A percentile compares a stretch with the other conserved stretches of the same genome.
phyloP scores from a whole-genome alignment of 2,113 vertebrate species.

The Maccullochella peelii region DNA sequence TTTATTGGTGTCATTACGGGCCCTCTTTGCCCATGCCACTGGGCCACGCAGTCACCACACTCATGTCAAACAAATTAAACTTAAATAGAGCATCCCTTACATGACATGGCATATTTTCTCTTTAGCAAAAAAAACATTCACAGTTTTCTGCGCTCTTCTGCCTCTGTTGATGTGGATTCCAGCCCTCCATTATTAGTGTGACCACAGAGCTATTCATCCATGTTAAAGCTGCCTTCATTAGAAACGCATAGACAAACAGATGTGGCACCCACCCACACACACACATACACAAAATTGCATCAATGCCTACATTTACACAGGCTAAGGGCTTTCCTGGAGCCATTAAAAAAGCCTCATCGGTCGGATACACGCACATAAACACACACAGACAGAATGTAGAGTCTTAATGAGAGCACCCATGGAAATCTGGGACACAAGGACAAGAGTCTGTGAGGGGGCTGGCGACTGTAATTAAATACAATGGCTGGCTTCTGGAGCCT shows the following conservation, averaged over 20 bases:
- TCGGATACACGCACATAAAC: conserved; percentile 22
- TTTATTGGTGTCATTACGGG: conserved; percentile 45
- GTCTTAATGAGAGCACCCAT: conserved; percentile 82
- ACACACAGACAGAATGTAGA: conserved; percentile 48
- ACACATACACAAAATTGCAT: conserved; percentile 14
- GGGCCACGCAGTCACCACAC: conserved; percentile 53
- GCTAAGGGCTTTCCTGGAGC: conserved; percentile 51
- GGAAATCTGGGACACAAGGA: conserved; percentile 84
- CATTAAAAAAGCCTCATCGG: conserved; percentile 40
- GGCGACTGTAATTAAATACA: conserved; percentile 85
- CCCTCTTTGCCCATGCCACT: conserved; percentile 45
- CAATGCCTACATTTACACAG: conserved; percentile 17
- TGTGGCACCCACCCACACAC: conserved; percentile 1
- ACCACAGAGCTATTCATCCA: conserved; percentile 62
- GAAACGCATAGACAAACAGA: conserved; percentile 53
- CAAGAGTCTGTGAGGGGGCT: conserved; percentile 78
- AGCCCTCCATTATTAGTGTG: conserved; percentile 57
- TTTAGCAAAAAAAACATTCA: conserved; percentile 70
- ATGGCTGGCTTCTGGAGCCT: conserved; percentile 80
- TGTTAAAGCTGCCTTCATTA: conserved; percentile 62
- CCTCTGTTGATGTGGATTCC: conserved; percentile 59
- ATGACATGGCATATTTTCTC: conserved; percentile 77
- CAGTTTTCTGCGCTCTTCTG: conserved; percentile 46
- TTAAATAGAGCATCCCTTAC: conserved; percentile 73
- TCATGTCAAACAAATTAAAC: conserved; percentile 76